Percentiles rank a stretch among this genome's conserved stretches.
Conservation (phyloP, 23 tunicate genomes). For the Corella eumyota region DNA sequence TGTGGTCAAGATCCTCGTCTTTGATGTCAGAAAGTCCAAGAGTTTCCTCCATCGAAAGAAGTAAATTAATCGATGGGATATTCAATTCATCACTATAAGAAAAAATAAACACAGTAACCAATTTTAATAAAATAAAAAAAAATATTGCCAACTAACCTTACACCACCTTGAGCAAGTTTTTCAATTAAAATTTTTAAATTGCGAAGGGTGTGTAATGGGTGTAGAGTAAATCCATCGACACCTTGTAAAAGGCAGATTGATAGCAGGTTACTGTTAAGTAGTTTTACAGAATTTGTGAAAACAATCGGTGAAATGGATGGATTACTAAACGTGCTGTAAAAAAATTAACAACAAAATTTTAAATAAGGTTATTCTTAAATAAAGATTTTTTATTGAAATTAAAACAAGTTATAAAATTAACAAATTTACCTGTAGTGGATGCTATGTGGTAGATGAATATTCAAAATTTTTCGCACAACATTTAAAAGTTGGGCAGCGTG, state of each 20-base stretch:
- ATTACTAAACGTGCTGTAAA: constrained; percentile 31
- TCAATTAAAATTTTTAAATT: constrained; percentile 45
- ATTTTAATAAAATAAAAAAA: too few relatives aligned
- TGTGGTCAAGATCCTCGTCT: constrained; percentile 17
- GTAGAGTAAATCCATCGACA: constrained; percentile 29
- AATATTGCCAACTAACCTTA: constrained; percentile 44
- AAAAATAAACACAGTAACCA: too few relatives aligned
- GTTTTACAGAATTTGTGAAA: constrained; percentile 30
- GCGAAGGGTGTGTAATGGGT: constrained; percentile 65
- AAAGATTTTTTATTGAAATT: too few relatives aligned
- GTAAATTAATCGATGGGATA: constrained; percentile 4
- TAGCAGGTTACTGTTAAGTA: constrained; percentile 41
- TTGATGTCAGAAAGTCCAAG: constrained; percentile 12
- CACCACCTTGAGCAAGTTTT: constrained; percentile 22
- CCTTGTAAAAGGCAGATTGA: constrained; percentile 38
- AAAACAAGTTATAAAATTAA: too few relatives aligned
- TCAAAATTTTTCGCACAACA: constrained; percentile 33
- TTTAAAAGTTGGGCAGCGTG: constrained; percentile 55
- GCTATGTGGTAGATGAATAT: constrained; percentile 55
- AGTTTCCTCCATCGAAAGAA: constrained; percentile 20
- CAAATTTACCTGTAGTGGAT: constrained; percentile 57
- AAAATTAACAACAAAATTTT: too few relatives aligned
- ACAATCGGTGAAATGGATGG: constrained; percentile 20
- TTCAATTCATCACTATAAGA: too few relatives aligned
- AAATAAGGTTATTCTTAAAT: too few relatives aligned